These are phyloP conservation scores for Drosophila affinis DNA, from an alignment of 2,888 invertebrate species.

Conservation along the genomic window DNA sequence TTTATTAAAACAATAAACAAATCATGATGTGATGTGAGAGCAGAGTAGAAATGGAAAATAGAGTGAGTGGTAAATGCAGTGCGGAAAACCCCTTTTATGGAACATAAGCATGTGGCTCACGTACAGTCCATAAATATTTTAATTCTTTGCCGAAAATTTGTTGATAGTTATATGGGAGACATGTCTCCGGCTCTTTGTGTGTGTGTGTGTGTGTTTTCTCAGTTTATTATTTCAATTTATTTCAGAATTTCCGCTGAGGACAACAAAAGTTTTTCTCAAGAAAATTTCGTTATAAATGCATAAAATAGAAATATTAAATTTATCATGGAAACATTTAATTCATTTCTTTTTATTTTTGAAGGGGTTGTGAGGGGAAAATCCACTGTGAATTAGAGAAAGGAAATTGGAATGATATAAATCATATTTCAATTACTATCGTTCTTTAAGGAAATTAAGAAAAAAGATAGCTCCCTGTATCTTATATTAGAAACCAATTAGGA, in stretches of 20 bases:
- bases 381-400: slow-evolving; percentile 13
- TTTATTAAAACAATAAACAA: slow-evolving; percentile 78
- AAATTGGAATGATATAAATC: neutral
- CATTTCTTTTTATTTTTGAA: neutral
- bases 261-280: slow-evolving; percentile 16
- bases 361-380: slow-evolving; percentile 1
- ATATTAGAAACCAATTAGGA: neutral
- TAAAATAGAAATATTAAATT: slow-evolving; percentile 2
- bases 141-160: slow-evolving; percentile 64
- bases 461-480: neutral
- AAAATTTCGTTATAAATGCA: slow-evolving; percentile 10
- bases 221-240: slow-evolving; percentile 57
- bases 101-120: slow-evolving; percentile 48
- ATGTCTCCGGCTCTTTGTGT: slow-evolving; percentile 6
- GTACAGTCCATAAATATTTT: slow-evolving; percentile 73
- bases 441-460: neutral
- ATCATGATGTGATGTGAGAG: slow-evolving; percentile 12
- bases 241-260: slow-evolving; percentile 59
- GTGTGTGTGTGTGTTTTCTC: no score
- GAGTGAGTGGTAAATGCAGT: slow-evolving; percentile 3
- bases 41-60: neutral
- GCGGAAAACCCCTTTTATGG: neutral
- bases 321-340: slow-evolving; percentile 6
- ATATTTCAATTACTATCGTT: neutral
- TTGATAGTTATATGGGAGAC: slow-evolving; percentile 70